phyloP scores from a whole-genome alignment of 2,888 invertebrate species.

The Trichacis sp. region DNA sequence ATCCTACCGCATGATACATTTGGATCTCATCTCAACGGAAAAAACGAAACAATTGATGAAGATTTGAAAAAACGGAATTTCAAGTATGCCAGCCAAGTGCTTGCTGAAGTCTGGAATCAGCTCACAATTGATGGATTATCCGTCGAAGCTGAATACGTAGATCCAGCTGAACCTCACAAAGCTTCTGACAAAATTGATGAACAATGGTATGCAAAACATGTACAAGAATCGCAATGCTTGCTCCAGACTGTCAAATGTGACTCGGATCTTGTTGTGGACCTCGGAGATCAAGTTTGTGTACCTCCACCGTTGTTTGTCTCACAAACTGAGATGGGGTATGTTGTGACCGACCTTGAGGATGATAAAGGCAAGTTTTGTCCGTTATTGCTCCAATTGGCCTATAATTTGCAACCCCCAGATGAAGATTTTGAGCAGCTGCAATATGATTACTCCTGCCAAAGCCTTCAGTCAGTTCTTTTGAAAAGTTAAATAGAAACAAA shows the following conservation, averaged over 20 bases:
- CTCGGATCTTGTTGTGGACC: slow-evolving; percentile 8
- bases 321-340: neutral
- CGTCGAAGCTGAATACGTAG: slow-evolving; percentile 26
- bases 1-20: slow-evolving; percentile 57
- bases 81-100: slow-evolving; percentile 50
- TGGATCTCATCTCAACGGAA: slow-evolving; percentile 53
- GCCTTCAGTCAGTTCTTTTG: too few species aligned
- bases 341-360: neutral
- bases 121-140: slow-evolving; percentile 49
- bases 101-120: slow-evolving; percentile 55
- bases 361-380: neutral
- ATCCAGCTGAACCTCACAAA: neutral
- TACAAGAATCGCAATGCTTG: slow-evolving; percentile 49
- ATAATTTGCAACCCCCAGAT: too few species aligned
- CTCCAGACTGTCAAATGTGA: slow-evolving; percentile 35
- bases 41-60: slow-evolving; percentile 51
- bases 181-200: slow-evolving; percentile 31
- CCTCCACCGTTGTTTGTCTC: slow-evolving; percentile 9
- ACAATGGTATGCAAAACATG: slow-evolving; percentile 46
- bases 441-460: too few species aligned
- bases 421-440: too few species aligned
- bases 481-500: too few species aligned
- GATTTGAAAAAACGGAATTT: slow-evolving; percentile 59
- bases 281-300: slow-evolving; percentile 12
- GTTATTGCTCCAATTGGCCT: neutral